phyloP scores from a whole-genome alignment of 2,797 vertebrate genomes.

The Podarcis siculus region DNA sequence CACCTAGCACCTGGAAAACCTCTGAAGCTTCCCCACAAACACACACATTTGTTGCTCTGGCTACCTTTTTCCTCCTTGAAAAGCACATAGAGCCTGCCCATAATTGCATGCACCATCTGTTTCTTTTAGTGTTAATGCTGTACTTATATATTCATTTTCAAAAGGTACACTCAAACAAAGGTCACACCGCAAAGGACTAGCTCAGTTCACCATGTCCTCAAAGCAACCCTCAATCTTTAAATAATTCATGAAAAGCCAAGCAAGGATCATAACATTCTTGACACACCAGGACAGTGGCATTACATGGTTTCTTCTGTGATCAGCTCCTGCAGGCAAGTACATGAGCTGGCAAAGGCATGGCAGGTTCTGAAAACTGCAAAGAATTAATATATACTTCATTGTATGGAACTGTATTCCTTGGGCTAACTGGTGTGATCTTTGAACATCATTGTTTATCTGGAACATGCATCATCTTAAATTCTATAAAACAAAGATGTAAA shows the following conservation, averaged over 20 bases:
- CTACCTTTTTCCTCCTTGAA: no score
- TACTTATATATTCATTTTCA: background rate
- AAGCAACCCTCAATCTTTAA: slow-evolving; percentile 53
- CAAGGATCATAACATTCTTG: slow-evolving; percentile 49
- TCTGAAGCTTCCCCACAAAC: no score
- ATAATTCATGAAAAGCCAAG: slow-evolving; percentile 48
- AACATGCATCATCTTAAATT: slow-evolving; percentile 18
- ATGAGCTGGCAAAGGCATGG: slow-evolving; percentile 11
- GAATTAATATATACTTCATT: background rate
- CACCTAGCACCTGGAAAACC: no score
- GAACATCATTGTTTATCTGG: background rate
- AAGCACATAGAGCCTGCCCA: no score
- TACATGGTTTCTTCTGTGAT: slow-evolving; percentile 49
- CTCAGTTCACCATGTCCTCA: background rate
- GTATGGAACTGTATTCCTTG: slow-evolving; percentile 23
- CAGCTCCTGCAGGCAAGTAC: slow-evolving; percentile 21
- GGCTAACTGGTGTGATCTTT: background rate
- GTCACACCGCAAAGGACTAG: slow-evolving; percentile 20
- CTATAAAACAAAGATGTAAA: background rate
- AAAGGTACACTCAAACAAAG: background rate
- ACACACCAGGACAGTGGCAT: slow-evolving; percentile 33
- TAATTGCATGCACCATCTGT: background rate
- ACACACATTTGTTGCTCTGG: no score
- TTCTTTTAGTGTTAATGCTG: slow-evolving; percentile 15
- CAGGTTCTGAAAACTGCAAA: slow-evolving; percentile 29